A percentile compares a stretch with the other conserved stretches of the same genome.
These are phyloP conservation scores for Python bivittatus DNA, from an alignment of 2,113 vertebrate genomes.

Conservation along the genomic window DNA sequence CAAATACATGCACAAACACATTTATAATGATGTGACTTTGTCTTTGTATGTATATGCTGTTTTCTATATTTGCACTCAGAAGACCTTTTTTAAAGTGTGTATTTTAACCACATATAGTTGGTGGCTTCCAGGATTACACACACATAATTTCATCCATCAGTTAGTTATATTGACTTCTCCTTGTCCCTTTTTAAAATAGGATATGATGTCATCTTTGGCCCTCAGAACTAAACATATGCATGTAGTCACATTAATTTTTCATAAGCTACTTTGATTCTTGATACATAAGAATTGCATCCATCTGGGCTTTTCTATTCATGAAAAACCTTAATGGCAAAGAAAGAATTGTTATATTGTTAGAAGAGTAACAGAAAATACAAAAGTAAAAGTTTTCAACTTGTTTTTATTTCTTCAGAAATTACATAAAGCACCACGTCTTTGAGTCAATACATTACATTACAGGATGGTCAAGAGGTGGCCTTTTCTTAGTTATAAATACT, in stretches of 20 bases:
- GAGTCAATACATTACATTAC: background rate
- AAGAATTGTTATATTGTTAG: conserved; percentile 36
- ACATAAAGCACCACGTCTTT: background rate
- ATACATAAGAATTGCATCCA: conserved; percentile 63
- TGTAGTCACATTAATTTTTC: conserved; percentile 69
- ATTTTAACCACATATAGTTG: conserved; percentile 1
- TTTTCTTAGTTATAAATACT: background rate
- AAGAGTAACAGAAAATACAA: conserved; percentile 32
- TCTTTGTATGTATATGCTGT: conserved; percentile 2
- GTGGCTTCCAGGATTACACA: conserved; percentile 5
- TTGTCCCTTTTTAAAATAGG: conserved; percentile 28
- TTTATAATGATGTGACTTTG: background rate
- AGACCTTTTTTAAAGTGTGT: background rate
- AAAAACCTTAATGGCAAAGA: conserved; percentile 42
- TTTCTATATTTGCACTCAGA: background rate
- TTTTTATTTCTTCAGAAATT: conserved; percentile 3
- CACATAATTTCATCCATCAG: conserved; percentile 35
- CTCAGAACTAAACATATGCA: conserved; percentile 65
- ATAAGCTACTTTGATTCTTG: conserved; percentile 66
- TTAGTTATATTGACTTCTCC: conserved; percentile 51
- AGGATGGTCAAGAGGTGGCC: background rate
- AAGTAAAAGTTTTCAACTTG: conserved; percentile 24
- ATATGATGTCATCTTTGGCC: conserved; percentile 44
- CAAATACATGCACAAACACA: background rate
- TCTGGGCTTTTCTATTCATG: conserved; percentile 59